phyloP scores from a whole-genome alignment of 2,797 vertebrate genomes.

The Propithecus perrieri region DNA sequence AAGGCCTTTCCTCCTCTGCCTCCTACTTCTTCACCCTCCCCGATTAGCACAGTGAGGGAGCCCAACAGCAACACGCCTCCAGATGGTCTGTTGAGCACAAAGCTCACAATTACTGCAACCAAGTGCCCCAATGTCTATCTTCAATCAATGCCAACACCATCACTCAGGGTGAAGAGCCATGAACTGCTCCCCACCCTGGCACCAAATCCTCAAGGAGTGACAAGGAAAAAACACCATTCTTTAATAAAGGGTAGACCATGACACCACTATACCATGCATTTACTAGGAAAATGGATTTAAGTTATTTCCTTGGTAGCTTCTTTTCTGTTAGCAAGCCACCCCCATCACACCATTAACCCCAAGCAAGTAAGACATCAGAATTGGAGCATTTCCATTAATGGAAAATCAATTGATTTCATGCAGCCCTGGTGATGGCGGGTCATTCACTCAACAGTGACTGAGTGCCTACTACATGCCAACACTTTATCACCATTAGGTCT shows the following conservation, averaged over 20 bases:
- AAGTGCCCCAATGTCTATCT: not conserved
- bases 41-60: not conserved
- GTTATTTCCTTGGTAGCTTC: not conserved
- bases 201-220: not conserved
- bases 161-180: not conserved
- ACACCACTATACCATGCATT: not conserved
- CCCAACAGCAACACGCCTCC: not conserved
- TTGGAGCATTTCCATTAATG: not conserved
- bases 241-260: not conserved
- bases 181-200: not conserved
- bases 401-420: not conserved
- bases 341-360: not conserved
- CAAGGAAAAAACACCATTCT: not conserved
- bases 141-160: not conserved
- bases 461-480: not conserved
- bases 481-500: not conserved
- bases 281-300: not conserved
- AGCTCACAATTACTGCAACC: not conserved
- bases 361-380: conserved; percentile 31
- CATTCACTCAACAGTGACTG: not conserved
- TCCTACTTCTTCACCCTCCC: not conserved
- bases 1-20: not conserved
- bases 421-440: not conserved
- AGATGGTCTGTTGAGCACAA: not conserved
- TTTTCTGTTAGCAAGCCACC: not conserved